Percentiles rank a stretch among this genome's conserved stretches.
Conservation (phyloP, 2,797 vertebrate species). For the Cuniculus paca region DNA sequence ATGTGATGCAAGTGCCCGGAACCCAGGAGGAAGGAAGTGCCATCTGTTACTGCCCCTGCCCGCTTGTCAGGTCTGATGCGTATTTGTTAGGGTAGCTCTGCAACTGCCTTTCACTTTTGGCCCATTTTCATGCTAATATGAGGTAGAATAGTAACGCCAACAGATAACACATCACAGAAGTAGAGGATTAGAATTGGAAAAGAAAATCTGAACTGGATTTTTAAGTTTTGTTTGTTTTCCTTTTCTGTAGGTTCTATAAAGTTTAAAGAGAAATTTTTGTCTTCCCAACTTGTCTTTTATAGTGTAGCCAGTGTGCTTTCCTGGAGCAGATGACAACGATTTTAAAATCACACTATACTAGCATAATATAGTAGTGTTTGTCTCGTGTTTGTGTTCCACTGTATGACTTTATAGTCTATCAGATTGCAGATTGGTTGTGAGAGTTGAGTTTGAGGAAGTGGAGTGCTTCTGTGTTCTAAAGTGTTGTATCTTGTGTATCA, state of each 20-base stretch:
- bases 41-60: not conserved
- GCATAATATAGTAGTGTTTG: not conserved
- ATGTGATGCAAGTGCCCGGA: not conserved
- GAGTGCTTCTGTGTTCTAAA: not conserved
- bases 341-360: not conserved
- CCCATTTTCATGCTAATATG: not conserved
- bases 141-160: not conserved
- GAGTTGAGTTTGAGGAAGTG: not conserved
- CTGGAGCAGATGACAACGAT: not conserved
- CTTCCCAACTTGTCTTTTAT: not conserved
- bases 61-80: not conserved
- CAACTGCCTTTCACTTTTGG: not conserved
- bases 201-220: not conserved
- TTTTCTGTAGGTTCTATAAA: not conserved
- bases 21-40: not conserved
- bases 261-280: conserved; percentile 48
- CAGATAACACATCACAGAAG: not conserved
- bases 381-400: not conserved
- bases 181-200: conserved; percentile 9
- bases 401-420: not conserved
- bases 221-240: not conserved
- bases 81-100: not conserved
- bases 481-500: not conserved
- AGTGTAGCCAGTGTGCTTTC: conserved; percentile 11
- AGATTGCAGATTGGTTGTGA: not conserved